These are phyloP conservation scores for Tympanuchus pallidicinctus DNA, from an alignment of 2,113 vertebrate genomes.

Conservation along the genomic window DNA sequence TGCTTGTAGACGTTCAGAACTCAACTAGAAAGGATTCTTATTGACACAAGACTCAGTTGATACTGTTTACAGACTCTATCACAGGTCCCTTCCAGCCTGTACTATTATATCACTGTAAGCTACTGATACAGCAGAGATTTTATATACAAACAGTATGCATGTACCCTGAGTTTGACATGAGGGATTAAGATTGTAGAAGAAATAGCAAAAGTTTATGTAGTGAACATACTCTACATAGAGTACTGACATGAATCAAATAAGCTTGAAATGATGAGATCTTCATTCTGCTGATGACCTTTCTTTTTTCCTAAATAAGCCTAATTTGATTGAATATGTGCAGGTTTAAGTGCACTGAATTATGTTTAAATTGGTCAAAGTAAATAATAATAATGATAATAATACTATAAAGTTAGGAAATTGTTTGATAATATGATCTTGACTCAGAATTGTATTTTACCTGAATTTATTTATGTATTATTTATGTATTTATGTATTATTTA, in stretches of 20 bases:
- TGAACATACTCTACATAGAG: background rate
- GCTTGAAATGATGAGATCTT: background rate
- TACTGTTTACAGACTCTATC: background rate
- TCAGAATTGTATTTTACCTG: background rate
- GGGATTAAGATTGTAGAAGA: background rate
- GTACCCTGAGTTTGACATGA: background rate
- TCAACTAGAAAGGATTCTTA: background rate
- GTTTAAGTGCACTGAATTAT: background rate
- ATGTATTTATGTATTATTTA: no score
- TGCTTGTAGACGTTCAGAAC: background rate
- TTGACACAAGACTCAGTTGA: background rate
- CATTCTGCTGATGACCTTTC: background rate
- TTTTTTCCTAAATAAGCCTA: background rate
- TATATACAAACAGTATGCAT: background rate
- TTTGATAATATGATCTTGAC: background rate
- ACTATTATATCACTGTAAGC: background rate
- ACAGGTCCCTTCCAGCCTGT: background rate
- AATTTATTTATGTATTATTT: no score
- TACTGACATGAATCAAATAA: background rate
- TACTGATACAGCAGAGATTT: background rate
- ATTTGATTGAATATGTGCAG: background rate
- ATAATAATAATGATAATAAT: background rate
- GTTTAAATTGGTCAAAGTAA: background rate
- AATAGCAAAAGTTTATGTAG: background rate
- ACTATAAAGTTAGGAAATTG: background rate